Conservation (phyloP, 2,113 vertebrate species). For the Notarius quadriscutis region DNA sequence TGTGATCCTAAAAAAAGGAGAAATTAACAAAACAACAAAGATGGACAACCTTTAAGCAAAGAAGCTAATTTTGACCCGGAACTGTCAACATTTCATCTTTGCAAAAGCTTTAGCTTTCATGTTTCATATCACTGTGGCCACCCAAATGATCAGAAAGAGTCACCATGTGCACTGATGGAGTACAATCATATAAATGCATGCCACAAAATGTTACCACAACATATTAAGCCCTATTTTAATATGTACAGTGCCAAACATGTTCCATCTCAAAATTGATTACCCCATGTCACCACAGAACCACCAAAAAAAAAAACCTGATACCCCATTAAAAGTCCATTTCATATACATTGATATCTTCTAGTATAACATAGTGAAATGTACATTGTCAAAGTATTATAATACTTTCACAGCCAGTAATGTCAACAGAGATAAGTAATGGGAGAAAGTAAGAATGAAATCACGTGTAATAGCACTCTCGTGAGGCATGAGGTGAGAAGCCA, state of each 20-base stretch:
- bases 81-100: not conserved
- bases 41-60: not conserved
- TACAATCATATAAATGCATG: slow-evolving; percentile 20
- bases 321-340: slow-evolving; percentile 13
- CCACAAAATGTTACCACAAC: slow-evolving; percentile 31
- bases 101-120: not conserved
- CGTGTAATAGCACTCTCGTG: slow-evolving; percentile 1
- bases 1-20: not conserved
- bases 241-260: slow-evolving; percentile 44
- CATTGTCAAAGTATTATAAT: slow-evolving; percentile 27
- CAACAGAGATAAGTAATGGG: not conserved
- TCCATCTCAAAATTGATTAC: slow-evolving; percentile 20
- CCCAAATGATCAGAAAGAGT: slow-evolving; percentile 4
- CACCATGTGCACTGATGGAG: not conserved
- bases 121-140: not conserved
- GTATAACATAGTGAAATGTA: slow-evolving; percentile 32
- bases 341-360: slow-evolving; percentile 25
- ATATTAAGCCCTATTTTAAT: slow-evolving; percentile 39
- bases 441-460: not conserved
- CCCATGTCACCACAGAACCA: slow-evolving; percentile 18
- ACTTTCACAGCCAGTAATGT: not conserved
- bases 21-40: not conserved
- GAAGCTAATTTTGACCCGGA: not conserved
- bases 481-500: not conserved
- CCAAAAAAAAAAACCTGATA: slow-evolving; percentile 24